Evolutionary conservation across 2,888 invertebrate species (phyloP).

Genomic region (Amiota communis): DNA sequence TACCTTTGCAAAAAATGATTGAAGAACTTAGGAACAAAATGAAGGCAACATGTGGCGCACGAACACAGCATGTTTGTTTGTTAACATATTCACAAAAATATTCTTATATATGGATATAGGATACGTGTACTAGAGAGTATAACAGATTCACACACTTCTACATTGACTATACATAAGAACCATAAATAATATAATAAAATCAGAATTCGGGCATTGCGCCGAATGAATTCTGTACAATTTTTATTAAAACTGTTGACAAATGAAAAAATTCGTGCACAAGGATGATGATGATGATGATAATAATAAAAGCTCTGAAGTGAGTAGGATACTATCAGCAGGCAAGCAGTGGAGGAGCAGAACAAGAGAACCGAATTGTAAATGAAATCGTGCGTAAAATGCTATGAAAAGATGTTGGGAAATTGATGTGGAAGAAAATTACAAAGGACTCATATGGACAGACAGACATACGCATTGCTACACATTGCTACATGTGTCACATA

Average conservation of each 20-base stretch:
- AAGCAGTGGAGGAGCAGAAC: not conserved
- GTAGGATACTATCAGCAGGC: constrained; percentile 31
- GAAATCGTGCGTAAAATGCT: constrained; percentile 63
- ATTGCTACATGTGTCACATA: constrained; percentile 15
- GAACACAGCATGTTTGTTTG: not conserved
- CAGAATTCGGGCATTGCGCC: not conserved
- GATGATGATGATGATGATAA: too few species aligned
- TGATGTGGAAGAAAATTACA: constrained; percentile 61
- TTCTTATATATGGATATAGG: not conserved
- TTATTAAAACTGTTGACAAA: constrained; percentile 53
- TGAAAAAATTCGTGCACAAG: constrained; percentile 15
- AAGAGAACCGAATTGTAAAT: constrained; percentile 45
- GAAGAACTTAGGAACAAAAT: not conserved
- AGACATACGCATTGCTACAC: not conserved
- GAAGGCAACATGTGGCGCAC: constrained; percentile 17
- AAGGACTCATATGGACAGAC: constrained; percentile 47
- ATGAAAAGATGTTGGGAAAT: constrained; percentile 62
- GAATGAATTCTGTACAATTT: constrained; percentile 45
- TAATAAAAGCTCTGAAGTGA: not conserved
- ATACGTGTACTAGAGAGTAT: too few species aligned
- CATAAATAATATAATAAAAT: constrained; percentile 31
- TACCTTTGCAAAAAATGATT: not conserved
- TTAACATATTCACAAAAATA: constrained; percentile 5
- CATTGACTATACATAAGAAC: too few species aligned
- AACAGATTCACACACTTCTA: too few species aligned